A percentile compares a stretch with the other conserved stretches of the same genome.
phyloP scores from a whole-genome alignment of 2,113 vertebrate genomes.

The Herpetotheres cachinnans region DNA sequence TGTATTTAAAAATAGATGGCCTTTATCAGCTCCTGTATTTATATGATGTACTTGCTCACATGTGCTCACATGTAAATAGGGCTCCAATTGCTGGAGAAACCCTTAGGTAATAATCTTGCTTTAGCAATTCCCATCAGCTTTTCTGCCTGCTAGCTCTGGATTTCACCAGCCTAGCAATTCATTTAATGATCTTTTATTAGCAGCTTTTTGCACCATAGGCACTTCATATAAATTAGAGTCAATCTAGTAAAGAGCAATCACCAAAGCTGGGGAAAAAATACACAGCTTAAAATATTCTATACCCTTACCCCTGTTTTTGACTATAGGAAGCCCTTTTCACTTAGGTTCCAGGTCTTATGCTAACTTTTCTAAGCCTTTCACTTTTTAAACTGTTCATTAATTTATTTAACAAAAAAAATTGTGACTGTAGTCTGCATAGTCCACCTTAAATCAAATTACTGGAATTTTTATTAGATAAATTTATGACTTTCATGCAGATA shows the following conservation, averaged over 20 bases:
- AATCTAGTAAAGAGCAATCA: neutral
- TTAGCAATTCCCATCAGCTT: neutral
- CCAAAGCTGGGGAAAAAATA: neutral
- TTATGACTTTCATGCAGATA: neutral
- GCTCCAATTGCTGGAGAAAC: neutral
- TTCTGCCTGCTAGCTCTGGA: neutral
- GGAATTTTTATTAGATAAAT: neutral
- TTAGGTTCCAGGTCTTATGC: neutral
- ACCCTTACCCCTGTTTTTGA: neutral
- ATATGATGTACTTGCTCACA: neutral
- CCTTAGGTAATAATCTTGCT: neutral
- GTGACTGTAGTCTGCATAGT: neutral
- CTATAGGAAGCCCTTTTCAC: neutral
- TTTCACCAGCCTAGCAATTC: neutral
- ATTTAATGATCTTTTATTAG: neutral
- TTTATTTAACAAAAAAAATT: neutral
- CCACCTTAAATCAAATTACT: neutral
- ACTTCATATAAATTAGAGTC: neutral
- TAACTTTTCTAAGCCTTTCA: neutral
- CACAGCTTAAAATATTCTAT: neutral
- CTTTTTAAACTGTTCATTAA: neutral
- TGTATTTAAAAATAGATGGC: neutral
- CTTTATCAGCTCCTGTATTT: neutral
- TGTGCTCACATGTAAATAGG: neutral
- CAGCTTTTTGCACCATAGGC: neutral